Base-by-base conservation (phyloP, 2,113 vertebrate species). In the Phainopepla nitens region DNA sequence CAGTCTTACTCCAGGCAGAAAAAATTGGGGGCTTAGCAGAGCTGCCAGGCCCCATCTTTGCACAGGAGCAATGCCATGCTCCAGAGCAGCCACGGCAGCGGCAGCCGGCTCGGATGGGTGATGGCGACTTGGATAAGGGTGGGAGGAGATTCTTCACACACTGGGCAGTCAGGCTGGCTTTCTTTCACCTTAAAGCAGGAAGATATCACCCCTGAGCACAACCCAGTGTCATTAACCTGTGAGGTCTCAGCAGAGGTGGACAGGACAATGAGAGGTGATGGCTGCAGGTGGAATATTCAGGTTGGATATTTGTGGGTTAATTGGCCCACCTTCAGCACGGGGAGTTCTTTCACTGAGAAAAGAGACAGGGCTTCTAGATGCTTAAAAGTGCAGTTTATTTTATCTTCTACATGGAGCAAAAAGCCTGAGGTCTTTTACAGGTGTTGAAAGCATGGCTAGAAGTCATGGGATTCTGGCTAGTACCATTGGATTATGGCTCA, bases 1-100 rank as follows among this genome's bases (percentile, higher is more conserved):
- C 72, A 89, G 89, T 87, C 83, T 95, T 71, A 75, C 60, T 60
- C 57, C 73, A 87, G 68, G 81, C 82, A 82, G 85, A 80, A n/a
- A 57, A 61, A 90, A 54, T 9, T 18, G 49, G 36, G 70, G 73
- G 51, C 23, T 89, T 11, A 51, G 69, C 2, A 5, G 64, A 86
- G 47, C 45, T 91, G 79, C 61, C 66, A 88, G 85, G 71, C 28
- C 68, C 31, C 3, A 0, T 57, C 78, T 49, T 42, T 58, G 75
- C 51, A 39, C 75, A 68, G 35, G 57, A 93, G 75, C 84, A 42
- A 25, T 39, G 71, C 50, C 57, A 21, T 0, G 5, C 33, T 36
- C 76, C 33, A 0, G 13, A 54, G 60, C 64, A 85, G 82, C 3
- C 44, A 8, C 0, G 15, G 69, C 19, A 35, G 33, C 22, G 4